These are phyloP conservation scores for Sarcophaga caerulescens DNA, from an alignment of 2,888 invertebrate genomes.

Conservation along the genomic window DNA sequence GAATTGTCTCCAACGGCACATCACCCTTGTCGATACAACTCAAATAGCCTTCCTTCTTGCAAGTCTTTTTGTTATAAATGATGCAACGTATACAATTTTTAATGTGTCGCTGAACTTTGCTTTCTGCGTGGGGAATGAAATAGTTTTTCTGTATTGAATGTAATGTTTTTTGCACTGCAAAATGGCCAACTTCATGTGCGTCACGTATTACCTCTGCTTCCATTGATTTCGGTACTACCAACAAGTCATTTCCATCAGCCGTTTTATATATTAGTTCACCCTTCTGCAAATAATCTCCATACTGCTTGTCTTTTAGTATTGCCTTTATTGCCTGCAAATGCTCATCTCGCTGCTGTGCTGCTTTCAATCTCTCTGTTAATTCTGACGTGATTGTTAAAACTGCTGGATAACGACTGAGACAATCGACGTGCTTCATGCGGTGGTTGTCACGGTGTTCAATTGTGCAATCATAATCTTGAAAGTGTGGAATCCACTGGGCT, in stretches of 20 bases:
- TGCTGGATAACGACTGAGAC: slow-evolving; percentile 1
- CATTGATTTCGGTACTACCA: slow-evolving; percentile 52
- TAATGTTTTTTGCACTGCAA: background rate
- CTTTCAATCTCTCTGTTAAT: background rate
- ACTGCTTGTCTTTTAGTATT: background rate
- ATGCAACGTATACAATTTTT: slow-evolving; percentile 62
- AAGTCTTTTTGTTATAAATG: slow-evolving; percentile 64
- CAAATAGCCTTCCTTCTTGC: slow-evolving; percentile 64
- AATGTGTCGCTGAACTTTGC: slow-evolving; percentile 39
- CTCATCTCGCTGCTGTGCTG: background rate
- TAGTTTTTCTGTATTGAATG: slow-evolving; percentile 35
- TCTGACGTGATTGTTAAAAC: background rate
- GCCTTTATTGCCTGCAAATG: background rate
- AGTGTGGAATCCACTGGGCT: no score
- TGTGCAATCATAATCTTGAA: slow-evolving; percentile 68
- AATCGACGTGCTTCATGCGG: slow-evolving; percentile 12
- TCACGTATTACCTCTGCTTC: slow-evolving; percentile 34
- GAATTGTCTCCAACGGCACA: slow-evolving; percentile 68
- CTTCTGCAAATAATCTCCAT: slow-evolving; percentile 4
- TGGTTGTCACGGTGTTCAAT: slow-evolving; percentile 67
- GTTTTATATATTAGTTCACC: slow-evolving; percentile 25
- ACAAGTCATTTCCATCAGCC: slow-evolving; percentile 37
- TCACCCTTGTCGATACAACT: slow-evolving; percentile 73
- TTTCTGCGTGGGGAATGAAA: slow-evolving; percentile 36
- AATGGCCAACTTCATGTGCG: slow-evolving; percentile 11